A percentile compares a stretch with the other conserved stretches of the same genome.
Evolutionary conservation across 2,888 invertebrate species (phyloP).

Genomic region (Drosophila mayaguana): DNA sequence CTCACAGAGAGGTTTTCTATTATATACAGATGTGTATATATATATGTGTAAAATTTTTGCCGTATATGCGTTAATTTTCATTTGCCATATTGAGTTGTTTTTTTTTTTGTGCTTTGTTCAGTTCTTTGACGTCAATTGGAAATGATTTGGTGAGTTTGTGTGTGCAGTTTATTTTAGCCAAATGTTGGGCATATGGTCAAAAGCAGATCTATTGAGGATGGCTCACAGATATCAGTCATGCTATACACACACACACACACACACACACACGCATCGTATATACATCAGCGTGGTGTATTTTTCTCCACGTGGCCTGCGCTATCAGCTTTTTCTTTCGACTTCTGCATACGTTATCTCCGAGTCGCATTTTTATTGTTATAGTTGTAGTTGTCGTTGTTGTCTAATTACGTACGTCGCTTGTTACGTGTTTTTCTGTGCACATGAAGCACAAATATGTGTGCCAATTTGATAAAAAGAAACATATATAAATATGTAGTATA

Average conservation of each 20-base stretch:
- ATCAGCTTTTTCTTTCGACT: slow-evolving; percentile 31
- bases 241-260: background rate
- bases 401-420: slow-evolving; percentile 42
- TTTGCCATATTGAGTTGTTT: slow-evolving; percentile 46
- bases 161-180: slow-evolving; percentile 25
- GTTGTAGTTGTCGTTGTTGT: slow-evolving; percentile 26
- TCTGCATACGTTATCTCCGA: slow-evolving; percentile 26
- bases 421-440: slow-evolving; percentile 11
- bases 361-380: slow-evolving; percentile 9
- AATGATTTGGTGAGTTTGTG: slow-evolving; percentile 24
- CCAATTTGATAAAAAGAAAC: slow-evolving; percentile 67
- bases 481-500: background rate
- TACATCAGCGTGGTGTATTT: slow-evolving; percentile 11
- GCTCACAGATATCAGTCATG: slow-evolving; percentile 14
- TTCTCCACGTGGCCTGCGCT: slow-evolving; percentile 41
- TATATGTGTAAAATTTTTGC: slow-evolving; percentile 38
- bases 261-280: background rate
- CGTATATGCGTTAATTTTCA: slow-evolving; percentile 71
- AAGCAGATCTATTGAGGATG: slow-evolving; percentile 39
- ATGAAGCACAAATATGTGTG: slow-evolving; percentile 55
- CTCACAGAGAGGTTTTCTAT: background rate
- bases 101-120: background rate
- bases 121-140: slow-evolving; percentile 57
- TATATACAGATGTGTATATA: background rate
- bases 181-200: slow-evolving; percentile 49